Conservation (phyloP, 2,888 invertebrate species). For the Campopleginae sp. region DNA sequence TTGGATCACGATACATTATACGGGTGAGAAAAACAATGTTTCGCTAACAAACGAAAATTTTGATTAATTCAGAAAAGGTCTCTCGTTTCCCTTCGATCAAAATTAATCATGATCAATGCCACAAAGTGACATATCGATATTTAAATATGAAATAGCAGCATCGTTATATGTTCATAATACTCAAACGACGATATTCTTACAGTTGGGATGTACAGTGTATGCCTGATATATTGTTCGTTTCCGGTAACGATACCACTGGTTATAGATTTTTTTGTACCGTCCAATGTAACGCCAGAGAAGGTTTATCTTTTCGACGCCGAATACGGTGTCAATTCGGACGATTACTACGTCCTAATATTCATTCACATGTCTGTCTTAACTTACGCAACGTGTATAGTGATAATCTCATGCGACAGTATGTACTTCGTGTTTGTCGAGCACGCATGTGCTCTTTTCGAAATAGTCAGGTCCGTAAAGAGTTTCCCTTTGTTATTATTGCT, state of each 20-base stretch:
- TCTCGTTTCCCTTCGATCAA: background rate
- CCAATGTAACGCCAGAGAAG: slow-evolving; percentile 66
- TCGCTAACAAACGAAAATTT: background rate
- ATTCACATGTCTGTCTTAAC: slow-evolving; percentile 59
- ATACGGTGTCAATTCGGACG: slow-evolving; percentile 67
- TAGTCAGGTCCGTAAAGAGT: slow-evolving; percentile 56
- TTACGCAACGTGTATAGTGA: slow-evolving; percentile 29
- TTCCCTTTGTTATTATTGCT: too few relatives aligned
- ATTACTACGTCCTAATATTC: slow-evolving; percentile 64
- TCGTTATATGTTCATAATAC: background rate
- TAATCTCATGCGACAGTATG: slow-evolving; percentile 60
- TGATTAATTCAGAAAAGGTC: background rate
- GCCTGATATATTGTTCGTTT: slow-evolving; percentile 29
- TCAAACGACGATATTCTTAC: background rate
- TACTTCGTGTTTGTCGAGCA: slow-evolving; percentile 64
- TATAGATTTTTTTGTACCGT: slow-evolving; percentile 61
- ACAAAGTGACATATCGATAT: background rate
- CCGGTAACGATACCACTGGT: slow-evolving; percentile 56
- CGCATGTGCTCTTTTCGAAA: slow-evolving; percentile 65
- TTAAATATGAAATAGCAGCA: background rate
- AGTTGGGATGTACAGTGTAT: background rate
- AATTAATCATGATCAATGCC: too few relatives aligned
- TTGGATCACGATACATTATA: slow-evolving; percentile 23
- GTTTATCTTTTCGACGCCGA: slow-evolving; percentile 61
- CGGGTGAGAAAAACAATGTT: slow-evolving; percentile 10